phyloP scores from a whole-genome alignment of 1,140 invertebrate genomes.

The Stratiolaelaps scimitus region DNA sequence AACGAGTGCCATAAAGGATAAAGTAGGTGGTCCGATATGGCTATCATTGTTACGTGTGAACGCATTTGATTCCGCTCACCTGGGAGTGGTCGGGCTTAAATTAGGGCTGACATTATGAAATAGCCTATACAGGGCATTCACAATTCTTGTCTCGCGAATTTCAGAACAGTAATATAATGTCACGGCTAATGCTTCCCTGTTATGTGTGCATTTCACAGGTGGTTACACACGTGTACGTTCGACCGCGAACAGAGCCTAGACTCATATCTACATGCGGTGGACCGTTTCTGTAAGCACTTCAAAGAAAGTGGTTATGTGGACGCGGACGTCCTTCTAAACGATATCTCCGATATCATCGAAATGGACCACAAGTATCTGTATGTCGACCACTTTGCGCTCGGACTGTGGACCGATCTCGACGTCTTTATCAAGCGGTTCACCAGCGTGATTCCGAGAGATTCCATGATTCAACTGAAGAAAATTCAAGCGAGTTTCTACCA shows the following conservation, averaged over 20 bases:
- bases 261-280: not conserved
- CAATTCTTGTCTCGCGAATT: too few species aligned
- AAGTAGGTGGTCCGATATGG: too few species aligned
- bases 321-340: not conserved
- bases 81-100: too few species aligned
- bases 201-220: too few species aligned
- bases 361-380: not conserved
- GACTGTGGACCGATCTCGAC: not conserved
- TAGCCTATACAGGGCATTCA: too few species aligned
- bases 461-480: not conserved
- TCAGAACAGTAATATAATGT: too few species aligned
- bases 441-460: not conserved
- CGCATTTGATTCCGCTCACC: too few species aligned
- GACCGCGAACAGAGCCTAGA: not conserved
- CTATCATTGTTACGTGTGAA: too few species aligned
- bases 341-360: not conserved
- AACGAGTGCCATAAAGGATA: too few species aligned
- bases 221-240: not conserved
- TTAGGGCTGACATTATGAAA: too few species aligned
- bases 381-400: slow-evolving; percentile 4
- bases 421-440: slow-evolving; percentile 4
- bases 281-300: slow-evolving; percentile 21
- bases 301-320: not conserved
- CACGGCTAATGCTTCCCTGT: too few species aligned
- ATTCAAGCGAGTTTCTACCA: slow-evolving; percentile 1